phyloP scores from a whole-genome alignment of 2,113 vertebrate species.

The Cnemophilus loriae region DNA sequence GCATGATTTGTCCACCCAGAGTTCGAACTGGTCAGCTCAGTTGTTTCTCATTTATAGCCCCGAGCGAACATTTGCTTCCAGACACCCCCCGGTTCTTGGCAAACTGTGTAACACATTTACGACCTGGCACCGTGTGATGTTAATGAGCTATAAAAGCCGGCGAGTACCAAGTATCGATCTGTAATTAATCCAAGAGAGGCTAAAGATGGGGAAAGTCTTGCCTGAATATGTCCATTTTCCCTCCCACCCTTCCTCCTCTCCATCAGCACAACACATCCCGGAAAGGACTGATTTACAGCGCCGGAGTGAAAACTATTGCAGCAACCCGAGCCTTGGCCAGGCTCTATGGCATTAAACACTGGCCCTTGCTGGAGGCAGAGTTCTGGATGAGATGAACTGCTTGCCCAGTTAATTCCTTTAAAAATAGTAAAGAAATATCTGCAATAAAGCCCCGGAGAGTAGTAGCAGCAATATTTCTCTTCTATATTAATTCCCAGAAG shows the following conservation, averaged over 20 bases:
- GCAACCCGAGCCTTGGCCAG: not conserved
- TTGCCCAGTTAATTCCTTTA: not conserved
- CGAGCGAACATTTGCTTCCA: not conserved
- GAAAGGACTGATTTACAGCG: not conserved
- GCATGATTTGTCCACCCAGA: not conserved
- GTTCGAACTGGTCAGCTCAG: fast-evolving
- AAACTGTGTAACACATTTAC: not conserved
- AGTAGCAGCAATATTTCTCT: not conserved
- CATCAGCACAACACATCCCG: not conserved
- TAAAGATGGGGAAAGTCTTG: not conserved
- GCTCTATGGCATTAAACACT: not conserved
- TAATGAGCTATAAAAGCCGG: not conserved
- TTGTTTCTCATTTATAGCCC: not conserved
- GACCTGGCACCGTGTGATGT: not conserved
- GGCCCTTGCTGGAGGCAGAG: not conserved
- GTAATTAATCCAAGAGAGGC: not conserved
- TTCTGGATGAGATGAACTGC: not conserved
- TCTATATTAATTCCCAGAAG: not conserved
- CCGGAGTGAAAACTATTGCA: not conserved
- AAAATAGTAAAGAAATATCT: not conserved
- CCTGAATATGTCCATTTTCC: not conserved
- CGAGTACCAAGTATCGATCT: not conserved
- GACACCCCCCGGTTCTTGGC: not conserved
- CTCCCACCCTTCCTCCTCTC: not conserved
- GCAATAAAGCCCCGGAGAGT: not conserved